phyloP scores from a whole-genome alignment of 2,113 vertebrate species.

The Crotalus viridis region DNA sequence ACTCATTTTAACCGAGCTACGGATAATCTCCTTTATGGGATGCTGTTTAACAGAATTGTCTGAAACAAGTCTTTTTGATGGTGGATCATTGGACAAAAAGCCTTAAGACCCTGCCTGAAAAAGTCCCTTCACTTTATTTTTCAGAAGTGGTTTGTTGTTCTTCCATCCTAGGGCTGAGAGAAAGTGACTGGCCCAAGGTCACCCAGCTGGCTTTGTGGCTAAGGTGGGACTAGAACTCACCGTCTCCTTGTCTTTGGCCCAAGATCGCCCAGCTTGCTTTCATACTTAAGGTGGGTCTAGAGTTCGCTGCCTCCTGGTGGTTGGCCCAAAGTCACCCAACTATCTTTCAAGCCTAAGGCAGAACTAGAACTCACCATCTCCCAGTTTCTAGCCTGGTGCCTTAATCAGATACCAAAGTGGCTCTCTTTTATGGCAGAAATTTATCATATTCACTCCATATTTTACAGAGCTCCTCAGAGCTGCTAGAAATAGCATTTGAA shows the following conservation, averaged over 20 bases:
- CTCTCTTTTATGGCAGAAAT: not conserved
- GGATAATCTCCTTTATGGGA: not conserved
- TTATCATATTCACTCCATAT: not conserved
- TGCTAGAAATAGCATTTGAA: not conserved
- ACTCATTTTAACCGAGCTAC: not conserved
- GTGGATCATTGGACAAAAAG: not conserved
- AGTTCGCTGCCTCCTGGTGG: not conserved
- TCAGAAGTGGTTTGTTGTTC: not conserved
- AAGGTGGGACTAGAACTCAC: not conserved
- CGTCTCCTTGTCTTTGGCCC: not conserved
- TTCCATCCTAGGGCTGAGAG: not conserved
- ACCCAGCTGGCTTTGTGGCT: too few species aligned
- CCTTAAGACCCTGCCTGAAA: not conserved
- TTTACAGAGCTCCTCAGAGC: not conserved
- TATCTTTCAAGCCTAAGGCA: too few species aligned
- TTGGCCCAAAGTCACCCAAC: too few species aligned
- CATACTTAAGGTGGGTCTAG: too few species aligned
- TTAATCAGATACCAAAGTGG: not conserved
- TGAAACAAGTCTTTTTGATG: conserved; percentile 19
- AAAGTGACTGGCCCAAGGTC: not conserved
- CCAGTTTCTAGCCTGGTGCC: not conserved
- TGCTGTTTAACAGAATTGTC: not conserved
- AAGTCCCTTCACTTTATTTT: not conserved
- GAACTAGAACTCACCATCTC: not conserved
- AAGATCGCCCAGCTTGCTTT: too few species aligned